Evolutionary conservation across 2,888 invertebrate genomes (phyloP).

Genomic region (Cheilosia soror): DNA sequence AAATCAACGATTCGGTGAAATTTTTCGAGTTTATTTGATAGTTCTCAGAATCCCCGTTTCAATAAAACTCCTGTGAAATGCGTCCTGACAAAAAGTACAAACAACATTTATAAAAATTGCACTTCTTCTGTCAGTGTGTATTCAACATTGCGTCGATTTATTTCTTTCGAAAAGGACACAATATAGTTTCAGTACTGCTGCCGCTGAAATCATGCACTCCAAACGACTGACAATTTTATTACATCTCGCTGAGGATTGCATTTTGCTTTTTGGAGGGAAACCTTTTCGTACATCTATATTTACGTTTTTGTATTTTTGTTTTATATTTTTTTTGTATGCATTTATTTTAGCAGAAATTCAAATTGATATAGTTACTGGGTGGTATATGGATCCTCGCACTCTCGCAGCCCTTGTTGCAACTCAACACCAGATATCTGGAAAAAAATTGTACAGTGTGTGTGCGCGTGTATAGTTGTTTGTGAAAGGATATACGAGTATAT

Average conservation of each 20-base stretch:
- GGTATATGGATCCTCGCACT: background rate
- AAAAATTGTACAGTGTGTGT: background rate
- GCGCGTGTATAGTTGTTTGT: background rate
- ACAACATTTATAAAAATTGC: constrained; percentile 16
- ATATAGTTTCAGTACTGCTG: constrained; percentile 30
- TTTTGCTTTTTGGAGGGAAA: constrained; percentile 6
- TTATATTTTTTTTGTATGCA: constrained; percentile 24
- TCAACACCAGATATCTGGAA: constrained; percentile 54
- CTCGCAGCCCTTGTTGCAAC: constrained; percentile 32
- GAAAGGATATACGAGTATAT: constrained; percentile 9
- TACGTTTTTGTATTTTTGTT: constrained; percentile 49
- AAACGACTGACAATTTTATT: constrained; percentile 65
- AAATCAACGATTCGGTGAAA: constrained; percentile 47
- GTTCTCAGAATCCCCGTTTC: constrained; percentile 20
- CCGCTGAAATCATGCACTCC: constrained; percentile 51
- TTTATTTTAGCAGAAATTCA: constrained; percentile 63
- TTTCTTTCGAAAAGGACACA: constrained; percentile 46
- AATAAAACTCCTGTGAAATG: constrained; percentile 25
- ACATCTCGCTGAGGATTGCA: constrained; percentile 39
- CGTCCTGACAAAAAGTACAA: constrained; percentile 20
- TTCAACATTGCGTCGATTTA: constrained; percentile 51
- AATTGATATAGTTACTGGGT: constrained; percentile 52
- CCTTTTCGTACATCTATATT: constrained; percentile 28
- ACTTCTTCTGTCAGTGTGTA: constrained; percentile 6
- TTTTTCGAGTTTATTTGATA: constrained; percentile 2